Conservation (phyloP, 2,888 invertebrate species). For the Antheraea yamamai region DNA sequence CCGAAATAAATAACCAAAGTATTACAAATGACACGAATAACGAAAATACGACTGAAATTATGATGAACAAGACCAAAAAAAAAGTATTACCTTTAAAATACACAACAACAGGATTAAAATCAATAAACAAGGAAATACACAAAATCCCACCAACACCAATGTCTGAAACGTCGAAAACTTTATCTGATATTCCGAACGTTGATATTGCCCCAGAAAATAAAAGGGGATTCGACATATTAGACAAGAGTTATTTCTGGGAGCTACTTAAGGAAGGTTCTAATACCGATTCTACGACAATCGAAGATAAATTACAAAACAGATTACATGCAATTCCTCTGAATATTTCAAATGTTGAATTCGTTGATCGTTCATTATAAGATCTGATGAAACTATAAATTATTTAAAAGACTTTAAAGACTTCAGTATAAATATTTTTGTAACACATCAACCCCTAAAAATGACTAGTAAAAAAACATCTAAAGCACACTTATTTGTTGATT, state of each 20-base stretch:
- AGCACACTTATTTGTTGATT: constrained; percentile 68
- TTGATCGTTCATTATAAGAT: constrained; percentile 61
- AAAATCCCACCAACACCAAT: constrained; percentile 73
- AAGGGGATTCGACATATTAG: constrained; percentile 80
- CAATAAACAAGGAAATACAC: constrained; percentile 78
- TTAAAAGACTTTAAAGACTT: constrained; percentile 77
- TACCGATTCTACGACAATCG: constrained; percentile 57
- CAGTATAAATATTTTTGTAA: constrained; percentile 78
- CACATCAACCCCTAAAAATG: constrained; percentile 49
- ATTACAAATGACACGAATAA: constrained; percentile 30
- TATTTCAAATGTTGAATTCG: constrained; percentile 52
- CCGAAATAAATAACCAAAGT: constrained; percentile 27
- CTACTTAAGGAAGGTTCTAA: constrained; percentile 81
- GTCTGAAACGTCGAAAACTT: constrained; percentile 74
- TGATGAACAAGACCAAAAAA: constrained; percentile 58
- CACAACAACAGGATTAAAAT: constrained; percentile 62
- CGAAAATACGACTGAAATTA: constrained; percentile 38
- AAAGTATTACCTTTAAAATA: constrained; percentile 52
- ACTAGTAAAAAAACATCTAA: constrained; percentile 51
- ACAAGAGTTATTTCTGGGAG: constrained; percentile 84
- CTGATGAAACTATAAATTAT: constrained; percentile 58
- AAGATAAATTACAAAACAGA: constrained; percentile 67
- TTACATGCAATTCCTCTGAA: constrained; percentile 58
- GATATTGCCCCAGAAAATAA: constrained; percentile 76
- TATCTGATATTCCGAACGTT: constrained; percentile 53